Evolutionary conservation across 2,888 invertebrate species (phyloP).

Genomic region (Mesorhabditis belari): DNA sequence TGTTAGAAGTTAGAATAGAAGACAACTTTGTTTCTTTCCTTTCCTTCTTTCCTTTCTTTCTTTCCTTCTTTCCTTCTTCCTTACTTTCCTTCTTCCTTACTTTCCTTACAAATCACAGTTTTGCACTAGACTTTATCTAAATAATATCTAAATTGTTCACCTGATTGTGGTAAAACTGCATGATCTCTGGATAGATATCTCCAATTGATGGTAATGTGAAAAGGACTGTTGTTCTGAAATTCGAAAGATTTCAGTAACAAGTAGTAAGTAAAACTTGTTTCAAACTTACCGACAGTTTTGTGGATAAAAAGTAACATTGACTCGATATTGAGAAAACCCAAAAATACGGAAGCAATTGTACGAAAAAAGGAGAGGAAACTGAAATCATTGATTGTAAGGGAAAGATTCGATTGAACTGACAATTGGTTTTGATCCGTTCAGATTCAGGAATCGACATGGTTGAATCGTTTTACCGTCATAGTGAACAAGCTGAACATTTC

Average conservation of each 20-base stretch:
- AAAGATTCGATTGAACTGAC: neutral
- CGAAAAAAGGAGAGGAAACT: conserved; percentile 22
- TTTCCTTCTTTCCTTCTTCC: too few relatives aligned
- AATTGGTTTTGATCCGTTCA: neutral
- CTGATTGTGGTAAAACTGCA: conserved; percentile 8
- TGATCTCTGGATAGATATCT: conserved; percentile 26
- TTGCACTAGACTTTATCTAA: too few relatives aligned
- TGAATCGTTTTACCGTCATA: conserved; percentile 22
- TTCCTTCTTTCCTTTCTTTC: too few relatives aligned
- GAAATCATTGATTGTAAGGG: neutral
- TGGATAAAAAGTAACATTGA: conserved; percentile 34
- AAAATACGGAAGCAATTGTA: conserved; percentile 39
- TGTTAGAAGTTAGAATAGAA: too few relatives aligned
- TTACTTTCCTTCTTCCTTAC: too few relatives aligned
- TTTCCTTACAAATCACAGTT: too few relatives aligned
- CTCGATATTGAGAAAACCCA: conserved; percentile 25
- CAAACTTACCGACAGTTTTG: conserved; percentile 25
- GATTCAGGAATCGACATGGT: conserved; percentile 16
- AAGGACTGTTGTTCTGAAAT: conserved; percentile 13
- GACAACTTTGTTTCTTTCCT: too few relatives aligned
- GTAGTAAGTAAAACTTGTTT: neutral
- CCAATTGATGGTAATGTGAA: conserved; percentile 19
- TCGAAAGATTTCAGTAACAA: neutral
- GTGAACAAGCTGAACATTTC: too few relatives aligned
- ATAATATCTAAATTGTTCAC: neutral